Evolutionary conservation across 1,140 invertebrate species (phyloP), one percentile per base, ranked within the genome.

Genomic region (Epicauta chinensis): DNA sequence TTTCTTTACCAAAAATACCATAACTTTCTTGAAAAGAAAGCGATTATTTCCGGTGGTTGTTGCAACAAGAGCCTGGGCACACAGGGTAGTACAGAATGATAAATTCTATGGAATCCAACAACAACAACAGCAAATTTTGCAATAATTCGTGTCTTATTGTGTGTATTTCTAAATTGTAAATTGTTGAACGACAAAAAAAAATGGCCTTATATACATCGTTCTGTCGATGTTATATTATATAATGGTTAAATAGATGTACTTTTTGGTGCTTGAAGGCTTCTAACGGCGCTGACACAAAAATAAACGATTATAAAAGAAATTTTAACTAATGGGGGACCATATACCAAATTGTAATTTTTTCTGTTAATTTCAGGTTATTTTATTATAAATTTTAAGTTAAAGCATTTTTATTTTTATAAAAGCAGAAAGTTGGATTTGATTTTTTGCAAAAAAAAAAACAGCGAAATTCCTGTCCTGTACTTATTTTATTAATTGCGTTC

Each of bases 191-290:
- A 23, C 7, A 5, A 7, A 23, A 23, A 35, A 48, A 38, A 51
- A 51, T 42, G 36, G 42, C 49, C 42, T 58, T 54, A 51, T 54
- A 58, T 34, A 43, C 51, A 55, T 51, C 49, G 38, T 52, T 46
- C 10, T 23, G 31, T 50, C 32, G 37, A 54, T 41, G 52, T 30
- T 44, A 35, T 55, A 37, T 14, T 35, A 42, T 48, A 54, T 45
- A 23, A 42, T 43, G 53, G 46, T 42, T 39, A 44, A 17, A 39
- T 17, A 49, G 17, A 16, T 48, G 35, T 38, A 49, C 34, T 49
- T 55, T 30, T 23, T 31, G 53, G 53, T 55, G 53, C 53, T 55
- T 43, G 16, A 41, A 48, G 39, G 47, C 40, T 53, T 48, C 29
- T 30, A 41, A 15, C 23, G 17, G 10, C 40, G 29, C 9, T 29